phyloP scores from a whole-genome alignment of 1,140 invertebrate species.

The Wasmannia auropunctata region DNA sequence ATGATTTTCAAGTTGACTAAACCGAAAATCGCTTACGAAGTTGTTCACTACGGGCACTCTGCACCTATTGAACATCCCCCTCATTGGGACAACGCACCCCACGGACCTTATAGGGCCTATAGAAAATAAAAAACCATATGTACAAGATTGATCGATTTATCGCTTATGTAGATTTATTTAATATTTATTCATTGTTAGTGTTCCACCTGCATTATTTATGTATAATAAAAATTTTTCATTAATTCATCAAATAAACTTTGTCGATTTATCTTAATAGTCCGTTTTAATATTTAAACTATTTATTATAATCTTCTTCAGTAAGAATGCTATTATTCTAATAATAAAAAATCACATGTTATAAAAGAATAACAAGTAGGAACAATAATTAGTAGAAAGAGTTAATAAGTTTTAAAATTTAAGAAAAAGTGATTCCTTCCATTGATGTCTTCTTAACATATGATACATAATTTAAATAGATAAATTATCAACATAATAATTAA shows the following conservation, averaged over 20 bases:
- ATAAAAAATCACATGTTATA: neutral
- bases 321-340: neutral
- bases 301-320: neutral
- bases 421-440: neutral
- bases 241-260: constrained; percentile 45
- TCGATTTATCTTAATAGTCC: neutral
- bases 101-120: constrained; percentile 87
- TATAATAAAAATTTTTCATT: constrained; percentile 71
- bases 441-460: neutral
- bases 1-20: constrained; percentile 94
- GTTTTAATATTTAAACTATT: neutral
- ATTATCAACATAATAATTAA: neutral
- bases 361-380: constrained; percentile 8
- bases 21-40: constrained; percentile 92
- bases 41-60: constrained; percentile 93
- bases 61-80: constrained; percentile 88
- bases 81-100: constrained; percentile 88
- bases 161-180: constrained; percentile 71
- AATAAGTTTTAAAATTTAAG: neutral
- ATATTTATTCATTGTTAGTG: constrained; percentile 76
- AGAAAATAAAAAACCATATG: constrained; percentile 77
- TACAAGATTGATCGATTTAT: constrained; percentile 6
- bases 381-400: neutral
- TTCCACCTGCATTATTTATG: constrained; percentile 68
- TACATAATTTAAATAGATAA: neutral